Percentiles rank a stretch among this genome's conserved stretches.
These are phyloP conservation scores for Oncorhynchus clarkii DNA, from an alignment of 2,113 vertebrate species.

Conservation along the genomic window DNA sequence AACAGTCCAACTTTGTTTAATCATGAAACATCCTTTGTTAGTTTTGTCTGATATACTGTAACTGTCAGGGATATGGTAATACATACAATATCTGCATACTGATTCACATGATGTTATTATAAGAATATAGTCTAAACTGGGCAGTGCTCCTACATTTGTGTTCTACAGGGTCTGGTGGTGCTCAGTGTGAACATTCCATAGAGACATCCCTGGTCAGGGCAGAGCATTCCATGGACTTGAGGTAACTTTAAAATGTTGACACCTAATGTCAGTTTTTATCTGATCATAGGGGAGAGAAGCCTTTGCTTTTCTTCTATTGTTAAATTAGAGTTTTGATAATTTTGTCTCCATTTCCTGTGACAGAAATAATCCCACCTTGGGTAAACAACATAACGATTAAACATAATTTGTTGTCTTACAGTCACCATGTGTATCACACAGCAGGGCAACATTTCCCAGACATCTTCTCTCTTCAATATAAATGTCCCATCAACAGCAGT, in stretches of 20 bases:
- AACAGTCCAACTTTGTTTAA: background rate
- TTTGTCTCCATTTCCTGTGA: background rate
- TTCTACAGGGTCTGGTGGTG: constrained; percentile 76
- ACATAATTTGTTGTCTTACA: background rate
- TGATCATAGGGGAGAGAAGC: background rate
- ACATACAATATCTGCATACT: too few species aligned
- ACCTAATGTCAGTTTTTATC: background rate
- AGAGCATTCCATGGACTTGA: constrained; percentile 72
- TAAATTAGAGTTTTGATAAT: background rate
- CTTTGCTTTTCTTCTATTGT: background rate
- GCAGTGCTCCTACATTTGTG: background rate
- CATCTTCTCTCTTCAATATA: background rate
- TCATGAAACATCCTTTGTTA: background rate
- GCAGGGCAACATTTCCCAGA: background rate
- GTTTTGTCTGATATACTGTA: too few species aligned
- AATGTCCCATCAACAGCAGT: background rate
- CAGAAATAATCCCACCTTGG: background rate
- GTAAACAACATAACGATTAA: background rate
- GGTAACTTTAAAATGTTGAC: constrained; percentile 58
- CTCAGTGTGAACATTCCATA: constrained; percentile 80
- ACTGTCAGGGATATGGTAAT: too few species aligned
- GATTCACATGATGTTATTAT: too few species aligned
- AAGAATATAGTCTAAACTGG: background rate
- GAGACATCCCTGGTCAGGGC: constrained; percentile 78
- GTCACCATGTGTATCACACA: background rate